phyloP scores from a whole-genome alignment of 2,888 invertebrate species.

The Xanthia togata region DNA sequence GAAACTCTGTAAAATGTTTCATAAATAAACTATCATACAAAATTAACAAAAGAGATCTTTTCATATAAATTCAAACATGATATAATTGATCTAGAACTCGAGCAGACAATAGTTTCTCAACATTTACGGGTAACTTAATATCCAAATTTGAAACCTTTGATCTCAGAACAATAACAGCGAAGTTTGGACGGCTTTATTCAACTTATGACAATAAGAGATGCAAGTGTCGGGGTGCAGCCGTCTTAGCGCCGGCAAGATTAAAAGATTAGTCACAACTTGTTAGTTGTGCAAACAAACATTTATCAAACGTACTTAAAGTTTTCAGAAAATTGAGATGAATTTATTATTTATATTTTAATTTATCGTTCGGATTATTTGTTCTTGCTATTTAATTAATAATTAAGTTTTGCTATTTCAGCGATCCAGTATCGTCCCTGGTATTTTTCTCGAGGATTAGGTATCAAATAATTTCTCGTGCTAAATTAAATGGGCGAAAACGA shows the following conservation, averaged over 20 bases:
- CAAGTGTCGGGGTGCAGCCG: constrained; percentile 59
- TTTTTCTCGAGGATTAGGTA: not conserved
- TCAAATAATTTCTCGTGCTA: not conserved
- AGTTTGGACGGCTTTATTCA: constrained; percentile 61
- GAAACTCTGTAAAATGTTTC: not conserved
- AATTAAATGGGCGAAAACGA: not conserved
- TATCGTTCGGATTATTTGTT: constrained; percentile 33
- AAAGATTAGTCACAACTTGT: constrained; percentile 60
- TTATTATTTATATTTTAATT: constrained; percentile 14
- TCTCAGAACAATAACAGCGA: constrained; percentile 59
- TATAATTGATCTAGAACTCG: constrained; percentile 9
- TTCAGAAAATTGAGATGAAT: constrained; percentile 37
- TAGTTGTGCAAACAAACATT: constrained; percentile 64
- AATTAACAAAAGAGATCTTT: constrained; percentile 8
- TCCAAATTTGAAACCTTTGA: constrained; percentile 61
- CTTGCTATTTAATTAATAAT: constrained; percentile 11
- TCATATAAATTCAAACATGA: constrained; percentile 18
- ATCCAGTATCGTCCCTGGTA: not conserved
- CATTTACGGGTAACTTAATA: constrained; percentile 53
- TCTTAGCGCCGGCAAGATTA: constrained; percentile 59
- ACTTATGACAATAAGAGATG: constrained; percentile 63
- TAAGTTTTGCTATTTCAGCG: constrained; percentile 8
- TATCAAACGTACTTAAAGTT: constrained; percentile 45
- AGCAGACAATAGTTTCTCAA: constrained; percentile 40
- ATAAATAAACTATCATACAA: not conserved